These are phyloP conservation scores for Aleiodes testaceus DNA, from an alignment of 2,888 invertebrate genomes.

Conservation along the genomic window DNA sequence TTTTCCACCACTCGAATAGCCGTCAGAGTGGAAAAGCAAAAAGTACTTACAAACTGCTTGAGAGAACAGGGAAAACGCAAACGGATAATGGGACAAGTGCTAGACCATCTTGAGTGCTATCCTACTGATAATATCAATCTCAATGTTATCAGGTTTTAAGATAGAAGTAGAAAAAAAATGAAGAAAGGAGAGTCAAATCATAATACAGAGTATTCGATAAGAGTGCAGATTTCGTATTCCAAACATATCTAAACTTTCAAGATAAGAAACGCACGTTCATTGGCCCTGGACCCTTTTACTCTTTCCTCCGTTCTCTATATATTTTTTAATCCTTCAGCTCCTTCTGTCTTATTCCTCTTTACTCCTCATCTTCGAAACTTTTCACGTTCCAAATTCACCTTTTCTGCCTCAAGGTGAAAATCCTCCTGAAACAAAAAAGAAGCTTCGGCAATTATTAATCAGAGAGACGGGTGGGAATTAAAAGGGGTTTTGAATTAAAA, in stretches of 20 bases:
- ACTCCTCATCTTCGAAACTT: slow-evolving; percentile 42
- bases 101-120: slow-evolving; percentile 28
- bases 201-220: not conserved
- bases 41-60: slow-evolving; percentile 55
- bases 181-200: slow-evolving; percentile 1
- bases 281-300: not conserved
- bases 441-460: slow-evolving; percentile 53
- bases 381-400: slow-evolving; percentile 42
- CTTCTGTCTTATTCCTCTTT: not conserved
- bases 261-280: slow-evolving; percentile 30
- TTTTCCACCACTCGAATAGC: slow-evolving; percentile 27
- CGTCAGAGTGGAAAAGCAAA: slow-evolving; percentile 47
- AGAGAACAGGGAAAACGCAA: slow-evolving; percentile 50
- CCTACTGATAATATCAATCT: slow-evolving; percentile 52
- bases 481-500: slow-evolving; percentile 51
- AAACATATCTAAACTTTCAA: slow-evolving; percentile 26
- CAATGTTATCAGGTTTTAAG: slow-evolving; percentile 12
- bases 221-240: slow-evolving; percentile 28
- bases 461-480: slow-evolving; percentile 48
- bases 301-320: not conserved
- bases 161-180: not conserved
- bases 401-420: slow-evolving; percentile 28
- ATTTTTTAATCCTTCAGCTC: not conserved
- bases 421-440: slow-evolving; percentile 40
- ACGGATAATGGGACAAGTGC: slow-evolving; percentile 48